Conservation (phyloP, 2,888 invertebrate species). For the Lithophane socia region DNA sequence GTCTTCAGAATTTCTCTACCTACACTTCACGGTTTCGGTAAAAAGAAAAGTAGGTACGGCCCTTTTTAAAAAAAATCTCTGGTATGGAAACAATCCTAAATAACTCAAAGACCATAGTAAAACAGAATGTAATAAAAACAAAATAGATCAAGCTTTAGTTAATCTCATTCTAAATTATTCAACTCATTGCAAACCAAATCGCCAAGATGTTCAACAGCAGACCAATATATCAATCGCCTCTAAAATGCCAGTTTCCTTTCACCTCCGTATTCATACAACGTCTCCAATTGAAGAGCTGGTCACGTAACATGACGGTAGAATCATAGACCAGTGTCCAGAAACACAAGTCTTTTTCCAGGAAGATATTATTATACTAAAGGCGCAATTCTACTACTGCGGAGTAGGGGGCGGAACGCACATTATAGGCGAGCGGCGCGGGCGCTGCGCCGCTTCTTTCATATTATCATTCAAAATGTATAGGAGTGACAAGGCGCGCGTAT, state of each 20-base stretch:
- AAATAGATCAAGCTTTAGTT: neutral
- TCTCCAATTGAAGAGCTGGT: slow-evolving; percentile 16
- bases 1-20: neutral
- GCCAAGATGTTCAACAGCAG: slow-evolving; percentile 22
- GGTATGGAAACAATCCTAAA: neutral
- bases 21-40: neutral
- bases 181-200: slow-evolving; percentile 7
- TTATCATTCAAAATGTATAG: no score
- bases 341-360: neutral
- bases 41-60: no score
- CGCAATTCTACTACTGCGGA: neutral
- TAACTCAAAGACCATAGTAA: neutral
- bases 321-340: slow-evolving; percentile 14
- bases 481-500: no score
- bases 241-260: slow-evolving; percentile 34
- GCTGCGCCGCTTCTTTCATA: no score
- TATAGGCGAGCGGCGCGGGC: no score
- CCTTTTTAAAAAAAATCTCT: no score
- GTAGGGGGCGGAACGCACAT: neutral
- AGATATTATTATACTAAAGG: neutral
- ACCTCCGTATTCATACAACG: slow-evolving; percentile 28
- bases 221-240: slow-evolving; percentile 13
- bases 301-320: slow-evolving; percentile 32
- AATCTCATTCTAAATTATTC: slow-evolving; percentile 8
- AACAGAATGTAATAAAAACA: no score